Conservation (phyloP, 2,113 vertebrate species). For the Callipepla squamata region DNA sequence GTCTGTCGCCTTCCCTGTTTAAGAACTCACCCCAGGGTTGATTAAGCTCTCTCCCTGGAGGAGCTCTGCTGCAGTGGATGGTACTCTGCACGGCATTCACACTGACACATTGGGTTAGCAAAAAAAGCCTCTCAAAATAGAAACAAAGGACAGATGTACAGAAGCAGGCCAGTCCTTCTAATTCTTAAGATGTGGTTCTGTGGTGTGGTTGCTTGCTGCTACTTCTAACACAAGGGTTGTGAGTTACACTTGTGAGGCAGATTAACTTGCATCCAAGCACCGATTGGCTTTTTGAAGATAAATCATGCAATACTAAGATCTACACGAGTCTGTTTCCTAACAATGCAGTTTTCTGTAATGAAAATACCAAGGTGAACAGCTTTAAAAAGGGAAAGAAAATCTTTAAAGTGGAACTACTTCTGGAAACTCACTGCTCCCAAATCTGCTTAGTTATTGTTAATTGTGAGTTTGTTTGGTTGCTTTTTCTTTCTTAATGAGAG, state of each 20-base stretch:
- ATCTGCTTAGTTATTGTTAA: not conserved
- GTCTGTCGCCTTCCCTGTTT: conserved; percentile 14
- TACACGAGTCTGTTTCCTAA: not conserved
- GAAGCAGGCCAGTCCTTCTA: not conserved
- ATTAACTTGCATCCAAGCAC: conserved; percentile 5
- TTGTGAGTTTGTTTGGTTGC: not conserved
- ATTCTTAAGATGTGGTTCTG: not conserved
- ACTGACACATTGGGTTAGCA: not conserved
- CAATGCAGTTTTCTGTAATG: not conserved
- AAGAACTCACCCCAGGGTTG: not conserved
- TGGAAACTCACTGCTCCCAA: not conserved
- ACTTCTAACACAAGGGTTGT: not conserved
- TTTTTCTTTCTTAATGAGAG: not conserved
- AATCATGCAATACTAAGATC: not conserved
- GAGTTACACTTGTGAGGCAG: not conserved
- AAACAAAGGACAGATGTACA: not conserved
- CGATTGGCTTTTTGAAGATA: conserved; percentile 34
- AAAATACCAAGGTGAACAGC: not conserved
- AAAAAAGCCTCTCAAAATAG: not conserved
- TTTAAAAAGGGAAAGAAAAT: not conserved
- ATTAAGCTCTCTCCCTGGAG: not conserved
- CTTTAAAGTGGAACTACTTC: not conserved
- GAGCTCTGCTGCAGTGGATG: not conserved
- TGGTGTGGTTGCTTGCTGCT: not conserved
- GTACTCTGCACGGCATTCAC: not conserved